phyloP scores from a whole-genome alignment of 2,113 vertebrate genomes.

The Clinocottus analis region DNA sequence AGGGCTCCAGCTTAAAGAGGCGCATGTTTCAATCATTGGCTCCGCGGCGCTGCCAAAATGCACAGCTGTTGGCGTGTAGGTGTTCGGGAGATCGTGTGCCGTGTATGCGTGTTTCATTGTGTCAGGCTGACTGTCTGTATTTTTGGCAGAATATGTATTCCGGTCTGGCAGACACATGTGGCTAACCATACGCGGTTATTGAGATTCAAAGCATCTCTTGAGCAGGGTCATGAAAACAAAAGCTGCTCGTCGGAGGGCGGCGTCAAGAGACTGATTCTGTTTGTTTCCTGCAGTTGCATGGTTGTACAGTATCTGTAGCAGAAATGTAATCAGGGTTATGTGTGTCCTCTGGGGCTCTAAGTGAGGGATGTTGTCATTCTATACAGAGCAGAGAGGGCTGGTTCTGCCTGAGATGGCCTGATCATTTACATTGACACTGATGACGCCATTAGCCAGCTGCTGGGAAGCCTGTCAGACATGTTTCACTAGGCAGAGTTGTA shows the following conservation, averaged over 20 bases:
- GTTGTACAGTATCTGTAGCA: slow-evolving; percentile 48
- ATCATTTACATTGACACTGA: slow-evolving; percentile 79
- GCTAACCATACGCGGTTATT: slow-evolving; percentile 29
- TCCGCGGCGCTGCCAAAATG: slow-evolving; percentile 49
- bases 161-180: slow-evolving; percentile 42
- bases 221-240: slow-evolving; percentile 58
- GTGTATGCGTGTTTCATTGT: neutral
- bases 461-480: slow-evolving; percentile 62
- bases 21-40: slow-evolving; percentile 62
- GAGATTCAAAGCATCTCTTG: slow-evolving; percentile 58
- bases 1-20: slow-evolving; percentile 57
- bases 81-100: slow-evolving; percentile 39
- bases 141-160: slow-evolving; percentile 38
- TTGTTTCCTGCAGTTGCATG: slow-evolving; percentile 48
- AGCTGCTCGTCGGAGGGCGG: slow-evolving; percentile 8
- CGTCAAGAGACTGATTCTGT: slow-evolving; percentile 42
- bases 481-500: slow-evolving; percentile 45
- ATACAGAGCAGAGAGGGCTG: slow-evolving; percentile 46
- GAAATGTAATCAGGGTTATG: slow-evolving; percentile 64
- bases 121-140: slow-evolving; percentile 32
- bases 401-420: slow-evolving; percentile 60
- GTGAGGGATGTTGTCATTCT: slow-evolving; percentile 67
- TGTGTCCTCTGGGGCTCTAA: slow-evolving; percentile 54
- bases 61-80: slow-evolving; percentile 64
- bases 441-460: slow-evolving; percentile 77